Conservation (phyloP, 2,113 vertebrate species). For the Petroica traversi region DNA sequence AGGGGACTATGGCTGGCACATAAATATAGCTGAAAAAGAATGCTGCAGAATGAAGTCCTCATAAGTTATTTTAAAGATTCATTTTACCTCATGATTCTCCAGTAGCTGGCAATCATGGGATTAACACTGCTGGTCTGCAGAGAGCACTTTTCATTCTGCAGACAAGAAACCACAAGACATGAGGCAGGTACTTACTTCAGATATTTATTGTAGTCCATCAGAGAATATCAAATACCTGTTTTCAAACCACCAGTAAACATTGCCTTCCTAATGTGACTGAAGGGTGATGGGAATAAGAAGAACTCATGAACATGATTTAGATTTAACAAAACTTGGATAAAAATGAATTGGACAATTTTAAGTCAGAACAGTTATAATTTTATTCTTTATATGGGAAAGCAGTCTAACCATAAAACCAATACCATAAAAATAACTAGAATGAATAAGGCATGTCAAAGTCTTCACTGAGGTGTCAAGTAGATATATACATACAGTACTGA, state of each 20-base stretch:
- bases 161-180: conserved; percentile 5
- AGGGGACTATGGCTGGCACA: background rate
- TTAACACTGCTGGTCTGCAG: background rate
- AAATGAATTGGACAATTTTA: background rate
- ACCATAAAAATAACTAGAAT: conserved; percentile 49
- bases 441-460: conserved; percentile 39
- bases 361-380: conserved; percentile 23
- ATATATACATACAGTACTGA: conserved; percentile 66
- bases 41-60: background rate
- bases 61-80: conserved; percentile 1
- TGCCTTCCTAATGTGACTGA: conserved; percentile 19
- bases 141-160: background rate
- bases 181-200: background rate
- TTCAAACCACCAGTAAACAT: conserved; percentile 23
- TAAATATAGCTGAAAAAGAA: background rate
- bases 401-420: conserved; percentile 52
- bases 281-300: background rate
- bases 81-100: background rate
- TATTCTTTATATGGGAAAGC: conserved; percentile 37
- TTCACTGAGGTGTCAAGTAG: conserved; percentile 45
- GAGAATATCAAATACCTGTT: conserved; percentile 62
- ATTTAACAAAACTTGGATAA: background rate
- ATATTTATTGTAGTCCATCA: conserved; percentile 56
- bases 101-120: background rate
- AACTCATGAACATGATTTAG: background rate